Percentiles rank a stretch among this genome's conserved stretches.
These are phyloP conservation scores for Omphaloscelis lunosa DNA, from an alignment of 2,888 invertebrate species.

Conservation along the genomic window DNA sequence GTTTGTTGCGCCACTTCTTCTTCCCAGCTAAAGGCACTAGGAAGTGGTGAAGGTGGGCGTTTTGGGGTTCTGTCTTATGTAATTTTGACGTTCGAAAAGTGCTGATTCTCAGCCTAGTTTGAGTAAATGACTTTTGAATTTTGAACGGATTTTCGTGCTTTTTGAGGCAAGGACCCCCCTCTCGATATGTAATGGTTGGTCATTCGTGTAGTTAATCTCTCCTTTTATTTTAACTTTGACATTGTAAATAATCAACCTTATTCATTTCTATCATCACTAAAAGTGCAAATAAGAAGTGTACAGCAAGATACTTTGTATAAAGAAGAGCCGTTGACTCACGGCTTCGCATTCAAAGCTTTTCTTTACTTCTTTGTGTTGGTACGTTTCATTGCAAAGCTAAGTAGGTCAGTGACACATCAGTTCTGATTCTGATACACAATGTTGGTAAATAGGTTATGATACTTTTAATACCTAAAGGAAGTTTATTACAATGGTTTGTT, in stretches of 20 bases:
- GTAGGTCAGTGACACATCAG: conserved; percentile 83
- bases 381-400: conserved; percentile 86
- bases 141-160: neutral
- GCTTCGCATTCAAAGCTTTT: conserved; percentile 81
- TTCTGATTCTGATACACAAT: conserved; percentile 69
- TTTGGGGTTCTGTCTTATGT: no score
- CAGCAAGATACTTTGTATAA: conserved; percentile 65
- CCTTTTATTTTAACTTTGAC: neutral
- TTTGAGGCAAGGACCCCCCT: neutral
- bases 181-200: neutral
- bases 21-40: no score
- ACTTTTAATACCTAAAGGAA: conserved; percentile 18
- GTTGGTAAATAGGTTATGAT: conserved; percentile 60
- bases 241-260: conserved; percentile 2
- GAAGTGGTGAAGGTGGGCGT: no score
- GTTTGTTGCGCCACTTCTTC: no score
- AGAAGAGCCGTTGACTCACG: conserved; percentile 81
- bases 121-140: no score
- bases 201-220: no score
- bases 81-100: no score
- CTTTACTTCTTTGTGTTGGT: conserved; percentile 82
- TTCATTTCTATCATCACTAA: conserved; percentile 24
- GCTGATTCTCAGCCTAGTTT: no score
- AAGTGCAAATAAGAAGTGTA: conserved; percentile 56
- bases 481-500: neutral